Conservation (phyloP, 2,113 vertebrate genomes). For the Pandion haliaetus region DNA sequence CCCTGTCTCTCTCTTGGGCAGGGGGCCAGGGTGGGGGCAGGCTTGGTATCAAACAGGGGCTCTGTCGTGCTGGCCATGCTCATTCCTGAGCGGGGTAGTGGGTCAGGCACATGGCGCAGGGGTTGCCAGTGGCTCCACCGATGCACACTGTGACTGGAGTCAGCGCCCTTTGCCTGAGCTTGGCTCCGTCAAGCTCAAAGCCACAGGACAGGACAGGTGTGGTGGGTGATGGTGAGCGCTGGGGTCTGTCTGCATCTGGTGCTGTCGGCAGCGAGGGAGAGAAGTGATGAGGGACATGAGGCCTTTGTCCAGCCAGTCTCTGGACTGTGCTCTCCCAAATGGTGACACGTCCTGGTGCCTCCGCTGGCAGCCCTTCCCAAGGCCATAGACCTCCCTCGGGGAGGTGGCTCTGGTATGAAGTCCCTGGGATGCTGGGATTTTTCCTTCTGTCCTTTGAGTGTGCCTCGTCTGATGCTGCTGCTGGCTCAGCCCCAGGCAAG, state of each 20-base stretch:
- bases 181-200: rapidly evolving
- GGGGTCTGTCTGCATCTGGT: rapidly evolving
- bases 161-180: rapidly evolving
- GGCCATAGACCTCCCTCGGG: background rate
- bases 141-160: rapidly evolving
- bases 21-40: background rate
- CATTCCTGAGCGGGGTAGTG: rapidly evolving
- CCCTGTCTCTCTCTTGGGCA: background rate
- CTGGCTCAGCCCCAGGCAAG: rapidly evolving
- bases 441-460: background rate
- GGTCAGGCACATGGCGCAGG: background rate
- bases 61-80: rapidly evolving
- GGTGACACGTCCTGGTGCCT: background rate
- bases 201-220: rapidly evolving
- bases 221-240: background rate
- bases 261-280: background rate
- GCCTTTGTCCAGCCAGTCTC: background rate
- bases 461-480: background rate
- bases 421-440: background rate
- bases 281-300: background rate
- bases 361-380: background rate
- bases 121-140: rapidly evolving
- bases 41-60: background rate
- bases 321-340: background rate
- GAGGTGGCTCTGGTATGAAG: background rate